Base-by-base conservation (phyloP, 2,888 invertebrate species). In the Euzetes globulus region DNA sequence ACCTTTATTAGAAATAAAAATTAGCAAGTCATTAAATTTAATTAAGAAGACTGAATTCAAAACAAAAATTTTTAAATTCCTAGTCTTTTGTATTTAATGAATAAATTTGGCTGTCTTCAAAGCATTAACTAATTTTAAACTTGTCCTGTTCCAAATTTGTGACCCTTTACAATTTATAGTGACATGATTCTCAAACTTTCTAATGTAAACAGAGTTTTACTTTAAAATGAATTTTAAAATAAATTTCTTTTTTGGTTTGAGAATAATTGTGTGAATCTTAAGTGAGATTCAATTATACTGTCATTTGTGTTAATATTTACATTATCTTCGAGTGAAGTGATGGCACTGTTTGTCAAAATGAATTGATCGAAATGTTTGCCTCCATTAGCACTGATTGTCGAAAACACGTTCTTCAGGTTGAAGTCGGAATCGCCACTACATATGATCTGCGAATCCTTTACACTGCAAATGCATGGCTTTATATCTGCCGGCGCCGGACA, bases 331-430 rank as follows among this genome's bases (percentile, higher is more conserved):
- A 68, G 37, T 22, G 6, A 6, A 45, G 68, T 68, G 22, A 68
- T 45, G 68, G 68, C 68, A 68, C 68, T 68, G 25, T 68, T 68
- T 6, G 45, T 25, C 15, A 68, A 22, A 15, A 68, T 45, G 11
- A 68, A 22, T 33, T 19, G 13, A 5, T 37, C 5, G 65, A 37
- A 68, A 17, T 25, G 45, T 37, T 22, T 19, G 19, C 13, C 17
- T 13, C 60, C 15, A 27, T 65, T 65, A 25, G 17, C 68, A 45
- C 45, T 5, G 11, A 68, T 45, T 4, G 9, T 22, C 7, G 4
- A 29, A 15, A 68, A 68, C n/a, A 68, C 25, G 19, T 41, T 4
- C n/a, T 37, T 41, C 5, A 68, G 19, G 45, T 41, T 19, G 25
- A 68, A 45, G 5, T 22, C 22, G 41, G 37, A 1, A 45, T 45